phyloP scores from a whole-genome alignment of 2,888 invertebrate genomes.

The Choristoneura rosaceana region DNA sequence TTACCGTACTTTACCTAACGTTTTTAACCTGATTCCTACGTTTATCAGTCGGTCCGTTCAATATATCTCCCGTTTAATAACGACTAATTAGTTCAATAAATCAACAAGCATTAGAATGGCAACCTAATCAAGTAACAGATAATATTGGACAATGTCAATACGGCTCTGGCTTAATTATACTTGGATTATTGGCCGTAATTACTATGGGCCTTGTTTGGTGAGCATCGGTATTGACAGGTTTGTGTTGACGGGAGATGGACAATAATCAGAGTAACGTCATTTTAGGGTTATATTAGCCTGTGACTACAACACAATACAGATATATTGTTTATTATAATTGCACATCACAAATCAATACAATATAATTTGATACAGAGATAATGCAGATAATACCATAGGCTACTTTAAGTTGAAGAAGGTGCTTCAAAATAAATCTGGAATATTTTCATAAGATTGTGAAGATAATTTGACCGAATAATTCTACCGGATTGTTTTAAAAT shows the following conservation, averaged over 20 bases:
- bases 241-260: neutral
- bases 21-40: neutral
- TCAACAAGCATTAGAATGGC: constrained; percentile 51
- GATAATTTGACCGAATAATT: too few relatives aligned
- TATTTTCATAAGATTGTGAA: too few relatives aligned
- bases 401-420: too few relatives aligned
- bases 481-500: too few relatives aligned
- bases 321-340: too few relatives aligned
- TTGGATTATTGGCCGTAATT: constrained; percentile 71
- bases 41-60: neutral
- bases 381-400: too few relatives aligned
- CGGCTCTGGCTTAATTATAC: constrained; percentile 66
- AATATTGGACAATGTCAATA: constrained; percentile 56
- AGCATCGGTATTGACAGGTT: constrained; percentile 3
- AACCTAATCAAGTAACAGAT: constrained; percentile 62
- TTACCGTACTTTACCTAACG: too few relatives aligned
- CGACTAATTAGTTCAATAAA: constrained; percentile 57
- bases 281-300: neutral
- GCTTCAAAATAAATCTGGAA: too few relatives aligned
- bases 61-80: constrained; percentile 31
- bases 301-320: too few relatives aligned
- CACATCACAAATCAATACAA: too few relatives aligned
- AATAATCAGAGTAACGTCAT: neutral
- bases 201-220: constrained; percentile 49
- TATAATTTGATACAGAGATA: too few relatives aligned